A percentile compares a stretch with the other conserved stretches of the same genome.
Conservation (phyloP, 2,888 invertebrate genomes). For the Morinoia aosen region DNA sequence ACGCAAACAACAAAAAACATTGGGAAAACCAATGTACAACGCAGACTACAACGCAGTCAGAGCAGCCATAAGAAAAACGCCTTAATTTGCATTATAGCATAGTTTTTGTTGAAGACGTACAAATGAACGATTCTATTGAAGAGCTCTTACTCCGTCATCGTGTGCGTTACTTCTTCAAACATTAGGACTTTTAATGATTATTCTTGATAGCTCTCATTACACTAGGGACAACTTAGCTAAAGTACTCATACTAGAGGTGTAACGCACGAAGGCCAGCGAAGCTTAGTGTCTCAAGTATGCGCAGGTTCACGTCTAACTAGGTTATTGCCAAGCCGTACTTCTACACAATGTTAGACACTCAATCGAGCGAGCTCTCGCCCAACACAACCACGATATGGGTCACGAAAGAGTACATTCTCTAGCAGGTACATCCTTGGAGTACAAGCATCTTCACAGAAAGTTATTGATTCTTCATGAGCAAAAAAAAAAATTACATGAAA, state of each 20-base stretch:
- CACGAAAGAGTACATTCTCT: constrained; percentile 35
- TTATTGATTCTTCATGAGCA: constrained; percentile 38
- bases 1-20: constrained; percentile 52
- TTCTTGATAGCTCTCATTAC: constrained; percentile 51
- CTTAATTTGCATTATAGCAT: not conserved
- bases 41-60: constrained; percentile 46
- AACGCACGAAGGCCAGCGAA: constrained; percentile 51
- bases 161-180: constrained; percentile 38
- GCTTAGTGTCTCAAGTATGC: constrained; percentile 51
- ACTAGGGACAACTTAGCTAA: constrained; percentile 53
- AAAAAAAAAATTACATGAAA: constrained; percentile 6
- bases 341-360: constrained; percentile 49
- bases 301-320: constrained; percentile 52
- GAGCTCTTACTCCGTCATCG: constrained; percentile 46
- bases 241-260: constrained; percentile 53
- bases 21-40: constrained; percentile 47
- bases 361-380: constrained; percentile 6
- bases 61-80: constrained; percentile 27
- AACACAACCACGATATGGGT: constrained; percentile 27
- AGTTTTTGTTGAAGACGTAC: constrained; percentile 1
- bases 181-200: constrained; percentile 31
- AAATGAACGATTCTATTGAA: constrained; percentile 8
- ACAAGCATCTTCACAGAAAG: constrained; percentile 35
- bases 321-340: constrained; percentile 51
- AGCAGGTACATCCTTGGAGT: constrained; percentile 34